Evolutionary conservation across 2,113 vertebrate species (phyloP).

Genomic region (Saimiri boliviensis): DNA sequence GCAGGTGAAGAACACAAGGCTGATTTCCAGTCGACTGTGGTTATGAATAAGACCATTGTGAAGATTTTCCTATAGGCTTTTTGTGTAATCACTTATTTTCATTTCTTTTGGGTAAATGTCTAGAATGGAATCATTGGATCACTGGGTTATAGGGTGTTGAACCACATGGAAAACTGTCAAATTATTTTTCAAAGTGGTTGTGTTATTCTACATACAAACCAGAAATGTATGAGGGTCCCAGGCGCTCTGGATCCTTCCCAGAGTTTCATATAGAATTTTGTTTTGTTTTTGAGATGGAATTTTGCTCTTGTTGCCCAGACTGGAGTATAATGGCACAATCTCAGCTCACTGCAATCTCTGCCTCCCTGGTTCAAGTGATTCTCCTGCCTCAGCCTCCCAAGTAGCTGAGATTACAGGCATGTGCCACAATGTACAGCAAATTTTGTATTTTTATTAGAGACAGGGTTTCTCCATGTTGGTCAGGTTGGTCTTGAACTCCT

Average conservation of each 20-base stretch:
- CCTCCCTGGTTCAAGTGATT: no score
- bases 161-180: neutral
- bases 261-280: neutral
- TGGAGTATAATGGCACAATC: no score
- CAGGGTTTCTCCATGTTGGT: no score
- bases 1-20: fast-evolving
- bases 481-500: no score
- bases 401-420: no score
- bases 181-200: neutral
- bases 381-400: no score
- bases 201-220: fast-evolving
- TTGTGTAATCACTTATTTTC: neutral
- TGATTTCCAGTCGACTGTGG: neutral
- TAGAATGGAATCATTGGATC: no score
- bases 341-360: no score
- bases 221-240: fast-evolving
- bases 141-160: neutral
- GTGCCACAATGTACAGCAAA: no score
- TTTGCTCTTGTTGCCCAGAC: no score
- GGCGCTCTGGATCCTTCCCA: fast-evolving
- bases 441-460: no score
- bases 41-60: fast-evolving
- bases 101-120: neutral
- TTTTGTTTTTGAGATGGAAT: no score
- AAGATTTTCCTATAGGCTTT: neutral